Percentiles rank a stretch among this genome's conserved stretches.
Conservation (phyloP, 2,888 invertebrate species). For the Ormyrus rosae region DNA sequence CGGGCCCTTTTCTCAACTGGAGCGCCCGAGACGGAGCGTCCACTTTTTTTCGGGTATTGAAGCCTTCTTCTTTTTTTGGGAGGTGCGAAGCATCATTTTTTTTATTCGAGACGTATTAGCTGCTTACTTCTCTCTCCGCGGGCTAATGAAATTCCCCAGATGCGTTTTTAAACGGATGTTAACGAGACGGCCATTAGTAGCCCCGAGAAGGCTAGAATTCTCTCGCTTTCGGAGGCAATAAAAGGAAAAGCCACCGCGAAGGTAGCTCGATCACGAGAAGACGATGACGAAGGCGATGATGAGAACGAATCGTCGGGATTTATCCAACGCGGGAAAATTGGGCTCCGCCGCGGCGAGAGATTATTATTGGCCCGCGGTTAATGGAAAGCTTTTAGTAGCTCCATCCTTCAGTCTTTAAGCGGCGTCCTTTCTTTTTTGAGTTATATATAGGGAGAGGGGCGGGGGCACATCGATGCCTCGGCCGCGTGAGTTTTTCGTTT, state of each 20-base stretch:
- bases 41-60: background rate
- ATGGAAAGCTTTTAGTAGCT: constrained; percentile 15
- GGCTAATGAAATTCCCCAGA: no score
- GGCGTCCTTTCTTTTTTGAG: constrained; percentile 28
- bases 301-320: background rate
- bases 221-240: no score
- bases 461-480: background rate
- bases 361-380: background rate
- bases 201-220: no score
- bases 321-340: constrained; percentile 20
- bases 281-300: no score
- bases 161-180: no score
- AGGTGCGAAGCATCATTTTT: no score
- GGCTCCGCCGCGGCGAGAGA: background rate
- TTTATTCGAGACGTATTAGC: no score
- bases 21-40: background rate
- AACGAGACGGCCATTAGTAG: no score
- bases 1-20: background rate
- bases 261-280: no score
- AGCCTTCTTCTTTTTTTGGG: no score
- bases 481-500: constrained; percentile 3
- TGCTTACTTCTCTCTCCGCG: no score
- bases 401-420: constrained; percentile 1
- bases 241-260: no score
- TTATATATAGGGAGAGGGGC: background rate